Conservation (phyloP, 1,140 invertebrate species). For the Tyrophagus putrescentiae region DNA sequence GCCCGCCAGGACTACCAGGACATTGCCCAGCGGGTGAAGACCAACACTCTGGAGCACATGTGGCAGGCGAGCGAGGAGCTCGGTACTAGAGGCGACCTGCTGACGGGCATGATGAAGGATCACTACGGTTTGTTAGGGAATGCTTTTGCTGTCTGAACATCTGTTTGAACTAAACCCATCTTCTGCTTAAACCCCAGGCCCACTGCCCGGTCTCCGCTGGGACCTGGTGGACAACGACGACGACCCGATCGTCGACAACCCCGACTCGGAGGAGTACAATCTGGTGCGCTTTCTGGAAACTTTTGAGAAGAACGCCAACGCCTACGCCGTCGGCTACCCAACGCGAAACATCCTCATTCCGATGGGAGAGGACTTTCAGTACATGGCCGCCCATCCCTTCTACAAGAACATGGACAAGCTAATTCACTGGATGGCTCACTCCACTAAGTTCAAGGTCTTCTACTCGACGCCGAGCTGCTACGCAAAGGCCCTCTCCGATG, state of each 20-base stretch:
- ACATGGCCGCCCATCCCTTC: slow-evolving; percentile 49
- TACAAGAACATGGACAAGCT: slow-evolving; percentile 71
- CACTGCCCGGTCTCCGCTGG: background rate
- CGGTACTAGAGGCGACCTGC: background rate
- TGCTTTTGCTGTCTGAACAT: too few relatives aligned
- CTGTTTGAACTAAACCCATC: too few relatives aligned
- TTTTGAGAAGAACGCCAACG: background rate
- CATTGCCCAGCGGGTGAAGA: background rate
- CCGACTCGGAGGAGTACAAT: slow-evolving; percentile 18
- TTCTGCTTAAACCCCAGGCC: too few relatives aligned
- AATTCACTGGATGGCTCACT: slow-evolving; percentile 43
- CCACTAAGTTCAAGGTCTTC: slow-evolving; percentile 43
- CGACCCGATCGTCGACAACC: slow-evolving; percentile 20
- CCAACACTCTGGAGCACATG: slow-evolving; percentile 17
- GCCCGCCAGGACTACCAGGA: slow-evolving; percentile 15
- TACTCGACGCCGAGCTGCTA: slow-evolving; percentile 64
- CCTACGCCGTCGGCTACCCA: background rate
- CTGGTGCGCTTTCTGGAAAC: background rate
- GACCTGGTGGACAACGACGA: background rate
- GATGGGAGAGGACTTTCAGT: slow-evolving; percentile 22
- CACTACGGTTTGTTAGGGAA: slow-evolving; percentile 13
- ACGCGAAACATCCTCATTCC: slow-evolving; percentile 20
- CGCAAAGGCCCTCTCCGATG: slow-evolving; percentile 45
- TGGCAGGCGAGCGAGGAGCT: slow-evolving; percentile 13
- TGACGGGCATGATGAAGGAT: slow-evolving; percentile 13